Conservation (phyloP, 1,140 invertebrate species). For the Meloidogyne floridensis region DNA sequence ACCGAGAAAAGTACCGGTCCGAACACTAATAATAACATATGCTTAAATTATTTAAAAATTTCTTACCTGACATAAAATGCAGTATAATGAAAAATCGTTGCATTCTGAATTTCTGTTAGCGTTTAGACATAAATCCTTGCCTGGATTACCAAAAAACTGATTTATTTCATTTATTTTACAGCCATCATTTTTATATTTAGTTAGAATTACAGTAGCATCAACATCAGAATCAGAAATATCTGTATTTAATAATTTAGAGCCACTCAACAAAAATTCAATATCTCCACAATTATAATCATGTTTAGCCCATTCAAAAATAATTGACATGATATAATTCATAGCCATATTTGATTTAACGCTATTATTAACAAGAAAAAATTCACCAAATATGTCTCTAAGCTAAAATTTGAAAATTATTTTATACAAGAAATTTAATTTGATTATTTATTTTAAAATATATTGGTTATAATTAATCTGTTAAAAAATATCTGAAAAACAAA, state of each 20-base stretch:
- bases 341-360: not conserved
- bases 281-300: not conserved
- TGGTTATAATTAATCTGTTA: too few species aligned
- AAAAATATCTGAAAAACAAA: too few species aligned
- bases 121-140: not conserved
- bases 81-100: not conserved
- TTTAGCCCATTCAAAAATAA: not conserved
- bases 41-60: not conserved
- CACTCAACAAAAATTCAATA: not conserved
- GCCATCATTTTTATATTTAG: not conserved
- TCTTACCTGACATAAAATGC: not conserved
- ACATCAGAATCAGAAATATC: not conserved
- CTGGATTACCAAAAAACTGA: not conserved
- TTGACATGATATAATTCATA: not conserved
- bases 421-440: not conserved
- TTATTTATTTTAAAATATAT: not conserved
- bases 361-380: not conserved
- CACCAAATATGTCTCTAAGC: not conserved
- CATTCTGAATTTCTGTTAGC: not conserved
- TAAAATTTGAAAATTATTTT: not conserved
- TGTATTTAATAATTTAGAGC: conserved; percentile 2
- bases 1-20: too few species aligned
- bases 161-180: conserved; percentile 4
- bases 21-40: too few species aligned
- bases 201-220: not conserved